A percentile compares a stretch with the other conserved stretches of the same genome.
Evolutionary conservation across 1,140 invertebrate species (phyloP).

Genomic region (Drosophila athabasca): DNA sequence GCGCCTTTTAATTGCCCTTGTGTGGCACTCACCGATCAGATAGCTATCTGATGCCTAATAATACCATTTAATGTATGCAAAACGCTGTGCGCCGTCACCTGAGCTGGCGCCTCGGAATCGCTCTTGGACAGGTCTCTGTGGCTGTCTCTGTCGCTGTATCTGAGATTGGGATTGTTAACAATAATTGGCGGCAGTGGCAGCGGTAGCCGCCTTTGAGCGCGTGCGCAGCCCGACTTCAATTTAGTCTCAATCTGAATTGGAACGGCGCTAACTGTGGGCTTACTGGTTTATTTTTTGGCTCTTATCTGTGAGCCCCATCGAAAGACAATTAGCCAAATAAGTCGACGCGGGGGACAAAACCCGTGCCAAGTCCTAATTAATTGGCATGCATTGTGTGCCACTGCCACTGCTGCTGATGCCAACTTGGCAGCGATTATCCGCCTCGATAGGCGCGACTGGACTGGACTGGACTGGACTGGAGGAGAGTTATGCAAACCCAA

Average conservation of each 20-base stretch:
- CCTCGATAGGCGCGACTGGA: slow-evolving; percentile 44
- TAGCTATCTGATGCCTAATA: slow-evolving; percentile 54
- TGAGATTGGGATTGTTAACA: slow-evolving; percentile 41
- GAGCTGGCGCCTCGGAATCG: slow-evolving; percentile 53
- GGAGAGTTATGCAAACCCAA: slow-evolving; percentile 50
- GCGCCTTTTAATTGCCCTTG: slow-evolving; percentile 64
- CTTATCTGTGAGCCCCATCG: slow-evolving; percentile 58
- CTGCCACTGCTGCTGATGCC: slow-evolving; percentile 39
- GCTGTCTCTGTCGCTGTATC: background rate
- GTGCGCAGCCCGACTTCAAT: slow-evolving; percentile 49
- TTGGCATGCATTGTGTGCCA: slow-evolving; percentile 70
- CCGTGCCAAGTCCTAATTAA: slow-evolving; percentile 72
- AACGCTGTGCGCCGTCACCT: slow-evolving; percentile 64
- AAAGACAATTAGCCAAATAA: slow-evolving; percentile 76
- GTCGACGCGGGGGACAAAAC: slow-evolving; percentile 49
- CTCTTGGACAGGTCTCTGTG: background rate
- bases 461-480: too few relatives aligned
- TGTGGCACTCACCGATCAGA: background rate
- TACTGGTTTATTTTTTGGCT: slow-evolving; percentile 15
- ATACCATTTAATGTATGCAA: slow-evolving; percentile 63
- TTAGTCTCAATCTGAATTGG: slow-evolving; percentile 38
- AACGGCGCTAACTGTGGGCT: slow-evolving; percentile 13
- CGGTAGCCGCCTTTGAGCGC: slow-evolving; percentile 38
- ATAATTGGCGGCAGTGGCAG: slow-evolving; percentile 42
- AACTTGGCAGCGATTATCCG: slow-evolving; percentile 65